Conservation (phyloP, 2,888 invertebrate species). For the Cremastobaeus sp. region DNA sequence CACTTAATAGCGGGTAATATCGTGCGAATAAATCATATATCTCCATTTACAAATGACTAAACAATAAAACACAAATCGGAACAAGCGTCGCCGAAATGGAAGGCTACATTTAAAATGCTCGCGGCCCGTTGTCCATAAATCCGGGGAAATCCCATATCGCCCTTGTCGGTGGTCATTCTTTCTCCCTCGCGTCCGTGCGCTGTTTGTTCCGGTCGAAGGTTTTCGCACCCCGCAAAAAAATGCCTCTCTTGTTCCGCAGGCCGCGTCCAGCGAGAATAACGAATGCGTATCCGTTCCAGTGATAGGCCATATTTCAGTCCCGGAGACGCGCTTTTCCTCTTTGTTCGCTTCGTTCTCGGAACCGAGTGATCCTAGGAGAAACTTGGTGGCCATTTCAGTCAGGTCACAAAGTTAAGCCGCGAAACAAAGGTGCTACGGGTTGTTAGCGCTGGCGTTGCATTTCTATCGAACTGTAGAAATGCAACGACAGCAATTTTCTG, state of each 20-base stretch:
- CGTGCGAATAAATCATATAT: conserved; percentile 35
- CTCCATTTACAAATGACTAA: conserved; percentile 50
- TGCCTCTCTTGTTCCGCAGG: conserved; percentile 50
- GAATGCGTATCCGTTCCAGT: conserved; percentile 57
- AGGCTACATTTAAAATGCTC: conserved; percentile 49
- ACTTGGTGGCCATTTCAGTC: conserved; percentile 32
- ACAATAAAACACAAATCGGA: conserved; percentile 48
- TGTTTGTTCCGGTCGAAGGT: conserved; percentile 56
- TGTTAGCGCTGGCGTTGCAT: conserved; percentile 54
- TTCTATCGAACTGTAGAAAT: conserved; percentile 50
- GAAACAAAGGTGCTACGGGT: conserved; percentile 55
- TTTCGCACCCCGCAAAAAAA: conserved; percentile 49
- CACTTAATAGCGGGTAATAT: background rate
- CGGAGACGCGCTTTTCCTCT: conserved; percentile 32
- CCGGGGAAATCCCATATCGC: conserved; percentile 50
- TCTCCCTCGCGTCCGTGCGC: conserved; percentile 22
- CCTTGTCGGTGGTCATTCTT: conserved; percentile 50
- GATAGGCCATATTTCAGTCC: conserved; percentile 60
- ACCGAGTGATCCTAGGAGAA: conserved; percentile 11
- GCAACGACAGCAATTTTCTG: background rate
- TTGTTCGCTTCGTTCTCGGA: conserved; percentile 27
- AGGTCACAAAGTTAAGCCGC: conserved; percentile 46
- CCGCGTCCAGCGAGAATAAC: conserved; percentile 50
- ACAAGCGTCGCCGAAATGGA: conserved; percentile 37
- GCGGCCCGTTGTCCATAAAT: conserved; percentile 40